These are phyloP conservation scores for Scalopus aquaticus DNA, from an alignment of 2,113 vertebrate genomes.

Conservation along the genomic window DNA sequence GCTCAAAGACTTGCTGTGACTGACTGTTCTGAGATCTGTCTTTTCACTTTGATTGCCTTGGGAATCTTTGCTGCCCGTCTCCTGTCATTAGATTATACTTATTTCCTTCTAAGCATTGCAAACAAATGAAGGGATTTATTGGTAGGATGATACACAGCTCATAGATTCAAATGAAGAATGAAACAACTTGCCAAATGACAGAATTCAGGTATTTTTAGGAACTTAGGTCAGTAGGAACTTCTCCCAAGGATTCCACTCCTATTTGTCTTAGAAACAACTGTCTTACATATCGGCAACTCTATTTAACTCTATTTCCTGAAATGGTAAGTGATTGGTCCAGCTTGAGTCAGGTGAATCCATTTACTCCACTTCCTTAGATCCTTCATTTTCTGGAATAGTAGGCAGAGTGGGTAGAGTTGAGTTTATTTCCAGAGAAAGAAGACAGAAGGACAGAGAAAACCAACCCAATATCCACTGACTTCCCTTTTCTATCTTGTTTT, in stretches of 20 bases:
- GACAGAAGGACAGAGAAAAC: not conserved
- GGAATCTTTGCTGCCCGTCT: not conserved
- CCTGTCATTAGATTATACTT: not conserved
- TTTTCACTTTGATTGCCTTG: not conserved
- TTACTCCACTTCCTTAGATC: not conserved
- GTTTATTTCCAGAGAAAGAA: not conserved
- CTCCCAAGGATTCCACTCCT: not conserved
- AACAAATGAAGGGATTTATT: no score
- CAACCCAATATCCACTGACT: not conserved
- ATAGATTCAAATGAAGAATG: not conserved
- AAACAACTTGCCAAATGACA: not conserved
- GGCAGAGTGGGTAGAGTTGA: not conserved
- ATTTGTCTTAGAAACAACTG: not conserved
- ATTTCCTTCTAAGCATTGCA: no score
- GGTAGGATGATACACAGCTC: not conserved
- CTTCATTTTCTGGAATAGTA: not conserved
- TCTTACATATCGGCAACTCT: not conserved
- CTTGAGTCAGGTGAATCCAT: not conserved
- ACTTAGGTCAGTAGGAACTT: not conserved
- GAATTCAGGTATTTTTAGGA: not conserved
- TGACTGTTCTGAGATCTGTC: not conserved
- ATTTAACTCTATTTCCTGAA: not conserved
- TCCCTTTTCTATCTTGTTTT: not conserved
- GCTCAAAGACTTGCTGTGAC: not conserved
- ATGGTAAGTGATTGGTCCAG: not conserved